Conservation (phyloP, 2,113 vertebrate species). For the Propithecus coquereli region DNA sequence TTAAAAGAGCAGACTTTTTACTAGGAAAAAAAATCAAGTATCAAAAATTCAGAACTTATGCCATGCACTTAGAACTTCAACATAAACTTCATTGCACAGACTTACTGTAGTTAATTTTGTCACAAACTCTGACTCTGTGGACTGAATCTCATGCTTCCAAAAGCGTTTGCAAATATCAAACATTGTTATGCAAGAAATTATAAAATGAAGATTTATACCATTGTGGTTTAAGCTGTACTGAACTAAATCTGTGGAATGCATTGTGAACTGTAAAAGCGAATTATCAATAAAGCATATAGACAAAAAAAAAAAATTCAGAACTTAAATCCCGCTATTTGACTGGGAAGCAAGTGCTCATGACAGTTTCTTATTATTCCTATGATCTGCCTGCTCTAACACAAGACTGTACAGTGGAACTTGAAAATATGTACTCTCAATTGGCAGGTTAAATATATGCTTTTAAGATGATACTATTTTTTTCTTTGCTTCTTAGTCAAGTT, state of each 20-base stretch:
- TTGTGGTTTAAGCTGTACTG: constrained; percentile 91
- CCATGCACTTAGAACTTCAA: no score
- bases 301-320: no score
- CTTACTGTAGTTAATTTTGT: constrained; percentile 83
- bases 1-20: neutral
- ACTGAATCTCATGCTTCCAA: constrained; percentile 88
- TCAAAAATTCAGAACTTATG: constrained; percentile 13
- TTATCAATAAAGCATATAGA: constrained; percentile 99
- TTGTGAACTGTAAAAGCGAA: constrained; percentile 95
- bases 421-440: neutral
- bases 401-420: neutral
- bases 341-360: neutral
- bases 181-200: constrained; percentile 91
- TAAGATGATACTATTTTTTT: neutral
- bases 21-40: neutral
- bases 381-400: neutral
- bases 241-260: constrained; percentile 97
- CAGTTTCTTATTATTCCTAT: neutral
- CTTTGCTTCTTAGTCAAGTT: constrained; percentile 19
- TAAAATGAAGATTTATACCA: constrained; percentile 89
- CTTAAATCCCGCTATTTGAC: neutral
- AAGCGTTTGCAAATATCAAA: constrained; percentile 88
- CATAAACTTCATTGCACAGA: constrained; percentile 85
- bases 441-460: neutral
- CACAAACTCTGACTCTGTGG: constrained; percentile 87